Base-by-base conservation (phyloP, 2,888 invertebrate genomes). In the Scaptomyza tumidula region DNA sequence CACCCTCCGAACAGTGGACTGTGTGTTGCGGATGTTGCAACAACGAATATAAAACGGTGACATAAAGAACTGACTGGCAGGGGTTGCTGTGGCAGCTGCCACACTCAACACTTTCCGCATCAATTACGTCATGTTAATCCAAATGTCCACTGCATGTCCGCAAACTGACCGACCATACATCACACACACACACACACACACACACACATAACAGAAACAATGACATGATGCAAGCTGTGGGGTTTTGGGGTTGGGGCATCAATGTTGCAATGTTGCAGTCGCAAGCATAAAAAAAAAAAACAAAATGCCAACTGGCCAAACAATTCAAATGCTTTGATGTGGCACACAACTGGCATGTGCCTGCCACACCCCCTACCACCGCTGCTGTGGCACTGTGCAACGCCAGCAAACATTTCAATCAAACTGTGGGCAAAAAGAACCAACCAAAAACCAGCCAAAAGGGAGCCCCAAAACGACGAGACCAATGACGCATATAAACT, bases 151-250 rank as follows among this genome's bases (percentile, higher is more conserved):
- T 86, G 83, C 84, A 81, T 91, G 90, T 90, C 90, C 90, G 90
- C 90, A 90, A 90, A 82, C 86, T 89, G 88, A 90, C 90, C 90
- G 88, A 90, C 90, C 90, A 90, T 90, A 90, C 90, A 89, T 90
- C 91, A 91, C 86, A 61, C 90, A 90, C 86, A 61, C 76, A 78
- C 76, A 73, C 78, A 71, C 44, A 54, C 39, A 39, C 39, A 39
- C 37, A 39, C 6, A 14, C 16, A 11, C 33, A n/a, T n/a, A n/a
- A n/a, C n/a, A n/a, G n/a, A n/a, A n/a, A n/a, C n/a, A n/a, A n/a
- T 41, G 31, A 49, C 41, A 41, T 27, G 33, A 45, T 13, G 27
- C 24, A 24, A 3, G 31, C 14, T 33, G 19, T 9, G 14, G 14
- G 14, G 39, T 1, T 6, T 6, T 14, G 19, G 27, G 31, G 24